Conservation (phyloP, 1,140 invertebrate species). For the Pararge aegeria region DNA sequence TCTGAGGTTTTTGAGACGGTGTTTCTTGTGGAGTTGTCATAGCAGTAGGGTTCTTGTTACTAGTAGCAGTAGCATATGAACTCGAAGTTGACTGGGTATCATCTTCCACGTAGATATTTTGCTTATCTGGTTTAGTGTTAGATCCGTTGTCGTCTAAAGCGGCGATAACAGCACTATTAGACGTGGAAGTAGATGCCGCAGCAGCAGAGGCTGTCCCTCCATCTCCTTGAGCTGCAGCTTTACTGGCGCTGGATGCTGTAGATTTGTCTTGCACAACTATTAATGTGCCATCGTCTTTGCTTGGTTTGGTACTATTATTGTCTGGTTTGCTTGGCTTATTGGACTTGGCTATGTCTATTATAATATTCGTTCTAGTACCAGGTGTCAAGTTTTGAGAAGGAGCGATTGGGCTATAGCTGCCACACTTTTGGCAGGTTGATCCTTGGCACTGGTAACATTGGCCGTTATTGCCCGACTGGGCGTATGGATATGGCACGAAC, state of each 20-base stretch:
- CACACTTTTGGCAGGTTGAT: slow-evolving; percentile 26
- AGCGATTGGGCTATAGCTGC: slow-evolving; percentile 1
- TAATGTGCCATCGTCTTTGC: slow-evolving; percentile 22
- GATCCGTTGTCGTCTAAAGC: not conserved
- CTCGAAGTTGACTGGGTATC: slow-evolving; percentile 11
- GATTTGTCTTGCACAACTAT: slow-evolving; percentile 30
- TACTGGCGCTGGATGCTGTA: slow-evolving; percentile 1
- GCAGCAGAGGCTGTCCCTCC: not conserved
- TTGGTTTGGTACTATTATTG: not conserved
- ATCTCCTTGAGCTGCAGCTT: not conserved
- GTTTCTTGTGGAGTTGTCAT: not conserved
- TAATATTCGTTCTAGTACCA: slow-evolving; percentile 35
- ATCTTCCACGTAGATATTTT: slow-evolving; percentile 7
- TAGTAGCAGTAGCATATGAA: not conserved
- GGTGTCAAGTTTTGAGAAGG: slow-evolving; percentile 2
- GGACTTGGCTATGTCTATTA: slow-evolving; percentile 33
- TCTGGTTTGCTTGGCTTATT: slow-evolving; percentile 10
- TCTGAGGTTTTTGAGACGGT: too few species aligned
- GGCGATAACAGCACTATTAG: not conserved
- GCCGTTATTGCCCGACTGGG: slow-evolving; percentile 2
- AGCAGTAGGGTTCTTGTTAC: not conserved
- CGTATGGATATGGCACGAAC: slow-evolving; percentile 39
- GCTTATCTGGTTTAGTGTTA: not conserved
- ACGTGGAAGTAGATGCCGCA: not conserved
- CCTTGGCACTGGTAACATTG: slow-evolving; percentile 22